These are phyloP conservation scores for Lathronympha strigana DNA, from an alignment of 2,888 invertebrate genomes.

Conservation along the genomic window DNA sequence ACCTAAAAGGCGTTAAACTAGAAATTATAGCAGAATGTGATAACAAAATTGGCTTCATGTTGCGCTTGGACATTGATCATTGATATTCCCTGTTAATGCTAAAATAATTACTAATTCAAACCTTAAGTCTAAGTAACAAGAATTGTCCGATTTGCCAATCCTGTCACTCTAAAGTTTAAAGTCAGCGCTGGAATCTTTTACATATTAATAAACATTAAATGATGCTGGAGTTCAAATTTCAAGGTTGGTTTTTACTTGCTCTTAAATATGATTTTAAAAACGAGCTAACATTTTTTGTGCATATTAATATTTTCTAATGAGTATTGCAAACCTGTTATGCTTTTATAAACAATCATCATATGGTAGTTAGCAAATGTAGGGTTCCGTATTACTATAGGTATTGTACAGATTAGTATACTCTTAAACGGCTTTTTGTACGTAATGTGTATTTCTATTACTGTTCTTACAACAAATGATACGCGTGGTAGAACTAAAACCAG, in stretches of 20 bases:
- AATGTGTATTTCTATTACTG: background rate
- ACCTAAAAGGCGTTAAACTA: slow-evolving; percentile 40
- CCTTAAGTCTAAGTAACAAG: background rate
- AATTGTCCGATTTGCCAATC: background rate
- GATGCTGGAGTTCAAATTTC: slow-evolving; percentile 21
- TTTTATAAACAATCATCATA: slow-evolving; percentile 5
- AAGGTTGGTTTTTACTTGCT: slow-evolving; percentile 28
- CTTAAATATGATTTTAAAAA: slow-evolving; percentile 21
- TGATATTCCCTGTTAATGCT: slow-evolving; percentile 22
- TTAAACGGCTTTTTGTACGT: background rate
- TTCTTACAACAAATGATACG: too few species aligned
- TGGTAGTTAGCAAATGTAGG: too few species aligned
- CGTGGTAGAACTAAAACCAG: too few species aligned
- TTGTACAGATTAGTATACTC: too few species aligned
- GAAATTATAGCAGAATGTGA: slow-evolving; percentile 39
- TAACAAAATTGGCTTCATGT: slow-evolving; percentile 31
- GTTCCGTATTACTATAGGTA: too few species aligned
- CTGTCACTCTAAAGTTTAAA: background rate
- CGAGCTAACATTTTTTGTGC: background rate
- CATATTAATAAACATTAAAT: slow-evolving; percentile 33
- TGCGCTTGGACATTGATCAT: slow-evolving; percentile 29
- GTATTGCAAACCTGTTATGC: slow-evolving; percentile 13
- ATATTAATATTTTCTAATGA: background rate
- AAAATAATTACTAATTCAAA: background rate
- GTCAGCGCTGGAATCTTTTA: slow-evolving; percentile 22